A percentile compares a stretch with the other conserved stretches of the same genome.
phyloP scores from a whole-genome alignment of 2,888 invertebrate species.

The Napeogenes sylphis region DNA sequence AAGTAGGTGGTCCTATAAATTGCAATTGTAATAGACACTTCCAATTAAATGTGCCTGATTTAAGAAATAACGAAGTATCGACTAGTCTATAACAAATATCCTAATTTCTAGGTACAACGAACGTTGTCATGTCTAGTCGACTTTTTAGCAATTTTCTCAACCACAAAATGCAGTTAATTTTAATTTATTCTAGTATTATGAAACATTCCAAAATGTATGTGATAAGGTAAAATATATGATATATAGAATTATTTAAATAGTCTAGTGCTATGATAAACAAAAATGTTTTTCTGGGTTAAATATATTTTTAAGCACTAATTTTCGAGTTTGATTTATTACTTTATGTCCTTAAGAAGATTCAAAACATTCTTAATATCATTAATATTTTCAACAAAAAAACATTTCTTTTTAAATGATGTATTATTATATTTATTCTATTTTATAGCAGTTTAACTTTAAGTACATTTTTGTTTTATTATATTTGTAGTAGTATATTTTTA shows the following conservation, averaged over 20 bases:
- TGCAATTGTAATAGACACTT: constrained; percentile 72
- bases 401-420: no score
- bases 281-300: background rate
- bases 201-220: constrained; percentile 26
- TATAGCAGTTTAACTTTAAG: background rate
- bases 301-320: constrained; percentile 9
- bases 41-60: constrained; percentile 63
- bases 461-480: no score
- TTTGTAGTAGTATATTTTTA: no score
- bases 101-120: constrained; percentile 32
- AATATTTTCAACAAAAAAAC: no score
- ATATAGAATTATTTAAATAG: constrained; percentile 1
- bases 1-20: constrained; percentile 58
- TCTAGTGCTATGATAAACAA: constrained; percentile 1
- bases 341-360: background rate
- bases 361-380: background rate
- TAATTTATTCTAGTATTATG: constrained; percentile 27
- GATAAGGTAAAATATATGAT: constrained; percentile 2
- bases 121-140: constrained; percentile 53
- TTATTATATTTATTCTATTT: no score
- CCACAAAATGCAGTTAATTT: constrained; percentile 14
- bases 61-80: constrained; percentile 58
- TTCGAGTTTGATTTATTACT: background rate
- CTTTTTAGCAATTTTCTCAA: constrained; percentile 36
- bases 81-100: constrained; percentile 53